Evolutionary conservation across 2,888 invertebrate genomes (phyloP), one percentile per base, ranked within the genome.

Genomic region (Gryllus longicercus): DNA sequence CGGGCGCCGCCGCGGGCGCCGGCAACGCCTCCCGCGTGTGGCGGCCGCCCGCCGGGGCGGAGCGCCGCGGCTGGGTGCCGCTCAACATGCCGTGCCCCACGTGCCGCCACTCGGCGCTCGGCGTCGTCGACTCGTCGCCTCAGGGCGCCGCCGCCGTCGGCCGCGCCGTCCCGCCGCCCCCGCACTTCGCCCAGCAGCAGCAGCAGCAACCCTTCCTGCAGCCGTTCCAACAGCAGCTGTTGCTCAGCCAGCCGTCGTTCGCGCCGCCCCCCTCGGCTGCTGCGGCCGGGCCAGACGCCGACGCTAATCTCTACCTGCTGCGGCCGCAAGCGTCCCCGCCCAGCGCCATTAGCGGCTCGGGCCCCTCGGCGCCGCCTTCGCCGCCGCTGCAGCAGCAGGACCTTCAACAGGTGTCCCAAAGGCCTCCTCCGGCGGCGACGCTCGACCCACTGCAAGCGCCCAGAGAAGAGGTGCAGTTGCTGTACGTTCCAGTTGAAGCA

Each of bases 401-500:
- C 14, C 63, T 63, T 3, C 63, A 63, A 8, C 14, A 14, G 63
- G 63, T 63, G 14, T 63, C 63, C 8, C 63, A 14, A 14, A 14
- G 63, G n/a, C 63, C 63, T 3, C 16, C n/a, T 5, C 38, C 38
- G 38, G 14, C 63, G n/a, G 3, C 63, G 14, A 18, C 63, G 10
- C 63, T 11, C 14, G 16, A 14, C n/a, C 63, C 63, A 14, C 63
- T 12, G 14, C 78, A 78, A 21, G 80, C 76, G 16, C 76, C 79
- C 4, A 51, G 80, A 11, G 82, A 82, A 74, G 92, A 93, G 87
- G 92, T 95, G 0, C 95, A 95, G 85, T 86, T 95, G 74, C 88
- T 96, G 0, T 96, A 95, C 85, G 95, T 96, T 0, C 95, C 95
- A 10, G 89, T 95, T 49, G 95, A 96, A 84, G 91, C 93, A 1